Evolutionary conservation across 2,797 vertebrate genomes (phyloP).

Genomic region (Sus cebifrons): DNA sequence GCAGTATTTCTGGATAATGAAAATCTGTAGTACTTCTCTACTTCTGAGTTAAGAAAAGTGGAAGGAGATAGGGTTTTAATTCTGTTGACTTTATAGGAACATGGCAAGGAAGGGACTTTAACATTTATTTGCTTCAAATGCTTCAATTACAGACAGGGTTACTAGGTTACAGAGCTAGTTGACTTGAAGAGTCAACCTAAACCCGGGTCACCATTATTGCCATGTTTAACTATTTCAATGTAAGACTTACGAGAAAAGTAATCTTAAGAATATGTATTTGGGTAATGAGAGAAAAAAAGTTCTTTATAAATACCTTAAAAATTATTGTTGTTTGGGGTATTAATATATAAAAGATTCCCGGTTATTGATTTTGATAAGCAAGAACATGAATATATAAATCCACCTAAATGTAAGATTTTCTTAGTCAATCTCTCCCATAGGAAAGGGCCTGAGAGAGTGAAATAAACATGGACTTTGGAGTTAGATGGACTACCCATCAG

Average conservation of each 20-base stretch:
- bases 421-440: background rate
- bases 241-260: conserved; percentile 1
- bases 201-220: background rate
- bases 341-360: background rate
- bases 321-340: conserved; percentile 9
- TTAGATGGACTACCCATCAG: background rate
- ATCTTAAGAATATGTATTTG: background rate
- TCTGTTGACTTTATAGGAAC: conserved; percentile 2
- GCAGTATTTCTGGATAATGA: conserved; percentile 64
- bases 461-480: background rate
- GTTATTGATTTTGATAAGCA: background rate
- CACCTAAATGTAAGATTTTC: background rate
- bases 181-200: background rate
- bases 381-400: background rate
- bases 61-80: conserved; percentile 37
- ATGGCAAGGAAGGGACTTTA: background rate
- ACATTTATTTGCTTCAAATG: background rate
- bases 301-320: conserved; percentile 6
- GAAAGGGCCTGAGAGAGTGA: background rate
- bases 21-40: background rate
- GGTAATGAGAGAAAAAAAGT: conserved; percentile 3
- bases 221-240: background rate
- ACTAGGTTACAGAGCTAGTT: background rate
- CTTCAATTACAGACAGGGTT: background rate
- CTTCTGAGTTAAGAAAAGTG: conserved; percentile 60